phyloP scores from a whole-genome alignment of 1,140 invertebrate genomes.

The Drosophila virilis region DNA sequence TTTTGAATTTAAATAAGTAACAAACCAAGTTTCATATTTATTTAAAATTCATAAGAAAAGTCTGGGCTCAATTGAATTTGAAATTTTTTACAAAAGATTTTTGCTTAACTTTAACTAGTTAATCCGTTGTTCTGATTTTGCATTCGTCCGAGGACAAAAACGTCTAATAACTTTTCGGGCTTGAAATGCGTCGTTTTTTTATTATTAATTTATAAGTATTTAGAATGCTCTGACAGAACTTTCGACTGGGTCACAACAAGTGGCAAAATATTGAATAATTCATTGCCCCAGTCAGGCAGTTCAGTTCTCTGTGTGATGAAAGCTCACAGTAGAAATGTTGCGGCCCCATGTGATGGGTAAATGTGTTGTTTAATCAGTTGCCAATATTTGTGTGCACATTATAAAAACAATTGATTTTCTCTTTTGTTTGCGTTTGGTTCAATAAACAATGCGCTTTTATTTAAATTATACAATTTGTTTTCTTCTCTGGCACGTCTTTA shows the following conservation, averaged over 20 bases:
- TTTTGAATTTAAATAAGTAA: too few species aligned
- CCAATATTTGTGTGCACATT: slow-evolving; percentile 52
- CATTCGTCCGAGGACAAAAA: not conserved
- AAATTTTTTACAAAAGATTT: not conserved
- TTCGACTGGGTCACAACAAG: not conserved
- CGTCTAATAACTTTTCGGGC: too few species aligned
- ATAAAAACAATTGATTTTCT: slow-evolving; percentile 51
- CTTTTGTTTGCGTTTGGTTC: slow-evolving; percentile 45
- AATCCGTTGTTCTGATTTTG: not conserved
- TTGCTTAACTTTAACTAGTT: not conserved
- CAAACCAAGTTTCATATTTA: too few species aligned
- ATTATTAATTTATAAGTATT: not conserved
- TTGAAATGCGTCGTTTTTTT: not conserved
- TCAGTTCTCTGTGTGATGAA: slow-evolving; percentile 1
- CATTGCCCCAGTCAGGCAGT: slow-evolving; percentile 16
- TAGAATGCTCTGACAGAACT: slow-evolving; percentile 14
- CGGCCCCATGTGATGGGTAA: slow-evolving; percentile 12
- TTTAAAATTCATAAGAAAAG: too few species aligned
- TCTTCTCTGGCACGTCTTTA: slow-evolving; percentile 18
- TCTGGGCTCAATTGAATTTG: too few species aligned
- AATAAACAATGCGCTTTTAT: slow-evolving; percentile 58
- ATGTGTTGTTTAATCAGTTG: slow-evolving; percentile 59
- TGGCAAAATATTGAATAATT: slow-evolving; percentile 48
- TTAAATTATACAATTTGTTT: slow-evolving; percentile 48
- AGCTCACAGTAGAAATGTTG: slow-evolving; percentile 10